Base-by-base conservation (phyloP, 2,797 vertebrate species). In the Crax fasciolata region DNA sequence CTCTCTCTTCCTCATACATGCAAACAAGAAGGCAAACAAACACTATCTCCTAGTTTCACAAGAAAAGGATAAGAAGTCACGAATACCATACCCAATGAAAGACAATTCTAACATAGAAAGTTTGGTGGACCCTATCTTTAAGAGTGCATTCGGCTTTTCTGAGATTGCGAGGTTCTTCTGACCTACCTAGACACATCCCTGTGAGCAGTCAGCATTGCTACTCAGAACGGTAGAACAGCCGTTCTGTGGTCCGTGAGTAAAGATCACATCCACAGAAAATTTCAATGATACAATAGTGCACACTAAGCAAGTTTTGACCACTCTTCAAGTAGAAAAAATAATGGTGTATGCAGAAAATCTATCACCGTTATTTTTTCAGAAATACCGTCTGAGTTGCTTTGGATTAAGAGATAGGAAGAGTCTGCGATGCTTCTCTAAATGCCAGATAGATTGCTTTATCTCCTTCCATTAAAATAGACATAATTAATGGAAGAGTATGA, bases 1-100 rank as follows among this genome's bases (percentile, higher is more conserved):
- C 44, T 86, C 73, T 84, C 82, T 75, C 83, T 97, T 97, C 85
- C 83, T 88, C 80, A 21, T 84, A 27, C 14, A 35, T 24, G 21
- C 74, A 84, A 91, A 88, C 55, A 88, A 79, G 74, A 80, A 96
- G 95, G 67, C 41, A 67, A 92, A 32, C 0, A 3, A 79, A 54
- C 2, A 4, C 32, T 91, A 9, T 87, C 82, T 93, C 57, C 63
- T 28, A 39, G 8, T 84, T 95, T 91, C 89, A 86, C 63, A 84
- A 71, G 43, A 52, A 44, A 48, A 61, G 48, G 39, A 27, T 57
- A 72, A 92, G 78, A 90, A 81, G 48, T 70, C 44, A 78, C 63
- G 92, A 88, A 86, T 41, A 76, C 20, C 49, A 14, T 65, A 76
- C 79, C 28, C 52, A 43, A 51, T 30, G 24, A 89, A 87, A 90